Base-by-base conservation (phyloP, 2,113 vertebrate genomes). In the Bagarius yarrelli region DNA sequence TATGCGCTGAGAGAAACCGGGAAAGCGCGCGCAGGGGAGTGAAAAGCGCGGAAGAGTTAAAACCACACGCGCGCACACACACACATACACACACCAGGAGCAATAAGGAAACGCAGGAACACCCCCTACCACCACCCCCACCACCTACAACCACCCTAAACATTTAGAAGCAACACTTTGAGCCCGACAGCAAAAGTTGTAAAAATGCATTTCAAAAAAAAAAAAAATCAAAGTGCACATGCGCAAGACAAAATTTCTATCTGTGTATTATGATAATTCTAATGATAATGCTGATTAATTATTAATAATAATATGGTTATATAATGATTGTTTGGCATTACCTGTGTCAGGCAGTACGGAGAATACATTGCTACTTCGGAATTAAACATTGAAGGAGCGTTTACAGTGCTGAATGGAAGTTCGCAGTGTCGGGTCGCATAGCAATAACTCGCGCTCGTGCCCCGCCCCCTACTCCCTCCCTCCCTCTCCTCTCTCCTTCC, bases 321-420 rank as follows among this genome's bases (percentile, higher is more conserved):
- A 25, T n/a, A 4, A 52, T 52, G 11, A 27, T 44, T 66, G 21
- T 32, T 23, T 36, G 36, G 67, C 40, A 55, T 88, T 94, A 94
- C 93, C 93, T 94, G 93, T 90, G 93, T 94, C 89, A 94, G 82
- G 91, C 93, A 94, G 92, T 94, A 94, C 67, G 93, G 93, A 81
- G 93, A 94, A 85, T 94, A 94, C 93, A 94, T 94, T 86, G 90
- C 83, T 87, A 85, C 82, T 89, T 91, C 92, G 91, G 87, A 88
- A 88, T 83, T 85, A 87, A 83, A 86, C 88, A 81, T 82, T 87
- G 86, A 52, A 86, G 90, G 90, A 84, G 83, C 89, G 86, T 88
- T 64, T 84, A 87, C 88, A 86, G 90, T 93, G 90, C 92, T 92
- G 92, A 90, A 88, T 94, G 91, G 88, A 94, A 92, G 90, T 90